Conservation (phyloP, 2,797 vertebrate species). For the Anisognathus igniventris region DNA sequence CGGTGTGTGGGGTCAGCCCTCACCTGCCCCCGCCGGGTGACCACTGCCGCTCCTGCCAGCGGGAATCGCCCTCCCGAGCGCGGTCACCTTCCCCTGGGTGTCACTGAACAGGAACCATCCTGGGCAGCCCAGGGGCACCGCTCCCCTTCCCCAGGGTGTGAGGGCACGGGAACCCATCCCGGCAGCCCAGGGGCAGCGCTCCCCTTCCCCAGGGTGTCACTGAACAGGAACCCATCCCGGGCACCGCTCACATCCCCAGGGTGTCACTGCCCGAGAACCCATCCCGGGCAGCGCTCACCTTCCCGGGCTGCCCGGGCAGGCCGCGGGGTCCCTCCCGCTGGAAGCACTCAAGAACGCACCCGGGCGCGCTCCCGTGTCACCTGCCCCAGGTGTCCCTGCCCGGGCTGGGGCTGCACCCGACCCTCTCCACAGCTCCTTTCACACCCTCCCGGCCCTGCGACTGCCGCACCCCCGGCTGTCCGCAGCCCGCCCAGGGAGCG, state of each 20-base stretch:
- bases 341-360: background rate
- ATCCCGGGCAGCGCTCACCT: too few species aligned
- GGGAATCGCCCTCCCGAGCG: background rate
- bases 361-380: rapidly evolving
- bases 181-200: too few species aligned
- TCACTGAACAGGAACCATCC: too few species aligned
- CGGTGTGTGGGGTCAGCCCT: background rate
- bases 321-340: rapidly evolving
- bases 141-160: too few species aligned
- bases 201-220: too few species aligned
- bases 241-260: background rate
- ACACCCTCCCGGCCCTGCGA: rapidly evolving
- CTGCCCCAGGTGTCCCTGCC: background rate
- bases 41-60: rapidly evolving
- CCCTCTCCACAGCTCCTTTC: background rate
- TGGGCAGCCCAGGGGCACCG: too few species aligned
- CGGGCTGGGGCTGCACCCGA: rapidly evolving
- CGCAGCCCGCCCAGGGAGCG: background rate
- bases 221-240: rapidly evolving
- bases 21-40: background rate
- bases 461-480: background rate
- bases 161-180: too few species aligned
- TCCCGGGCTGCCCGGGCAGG: rapidly evolving
- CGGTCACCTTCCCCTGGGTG: background rate
- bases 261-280: too few species aligned